A percentile compares a stretch with the other conserved stretches of the same genome.
phyloP scores from a whole-genome alignment of 2,797 vertebrate genomes.

The Phoeniculus purpureus region DNA sequence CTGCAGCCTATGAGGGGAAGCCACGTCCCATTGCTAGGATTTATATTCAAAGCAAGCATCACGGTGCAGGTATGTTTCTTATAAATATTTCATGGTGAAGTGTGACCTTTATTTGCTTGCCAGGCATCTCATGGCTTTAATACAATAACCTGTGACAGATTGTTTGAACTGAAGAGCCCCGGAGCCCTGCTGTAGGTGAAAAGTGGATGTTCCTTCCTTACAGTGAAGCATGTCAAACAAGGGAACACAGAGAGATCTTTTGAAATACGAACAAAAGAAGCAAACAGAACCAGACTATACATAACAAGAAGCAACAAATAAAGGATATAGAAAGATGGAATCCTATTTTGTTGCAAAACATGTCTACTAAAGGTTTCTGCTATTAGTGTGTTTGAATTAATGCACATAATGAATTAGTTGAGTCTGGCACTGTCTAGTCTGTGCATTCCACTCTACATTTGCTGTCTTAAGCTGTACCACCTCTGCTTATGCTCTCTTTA shows the following conservation, averaged over 20 bases:
- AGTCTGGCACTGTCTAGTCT: neutral
- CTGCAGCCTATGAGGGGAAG: neutral
- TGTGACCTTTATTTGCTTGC: conserved; percentile 56
- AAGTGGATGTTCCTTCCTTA: conserved; percentile 29
- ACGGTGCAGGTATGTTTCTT: neutral
- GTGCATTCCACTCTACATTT: neutral
- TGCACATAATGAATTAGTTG: neutral
- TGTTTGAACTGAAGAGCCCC: conserved; percentile 40
- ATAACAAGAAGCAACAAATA: neutral
- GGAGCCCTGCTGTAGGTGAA: conserved; percentile 57
- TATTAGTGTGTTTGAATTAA: neutral
- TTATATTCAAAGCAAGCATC: neutral
- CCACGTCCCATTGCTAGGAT: neutral
- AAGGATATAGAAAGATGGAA: neutral
- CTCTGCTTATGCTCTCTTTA: neutral
- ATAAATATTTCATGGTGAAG: conserved; percentile 27
- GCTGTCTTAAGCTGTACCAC: neutral
- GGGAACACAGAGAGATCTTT: neutral
- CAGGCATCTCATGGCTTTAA: conserved; percentile 26
- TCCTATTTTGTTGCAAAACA: neutral
- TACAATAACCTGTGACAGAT: conserved; percentile 47
- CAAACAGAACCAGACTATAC: neutral
- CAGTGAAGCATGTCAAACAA: conserved; percentile 19
- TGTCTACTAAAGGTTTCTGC: rapidly evolving
- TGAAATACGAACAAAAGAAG: neutral